Evolutionary conservation across 2,888 invertebrate genomes (phyloP).

Genomic region (Spisula solida): DNA sequence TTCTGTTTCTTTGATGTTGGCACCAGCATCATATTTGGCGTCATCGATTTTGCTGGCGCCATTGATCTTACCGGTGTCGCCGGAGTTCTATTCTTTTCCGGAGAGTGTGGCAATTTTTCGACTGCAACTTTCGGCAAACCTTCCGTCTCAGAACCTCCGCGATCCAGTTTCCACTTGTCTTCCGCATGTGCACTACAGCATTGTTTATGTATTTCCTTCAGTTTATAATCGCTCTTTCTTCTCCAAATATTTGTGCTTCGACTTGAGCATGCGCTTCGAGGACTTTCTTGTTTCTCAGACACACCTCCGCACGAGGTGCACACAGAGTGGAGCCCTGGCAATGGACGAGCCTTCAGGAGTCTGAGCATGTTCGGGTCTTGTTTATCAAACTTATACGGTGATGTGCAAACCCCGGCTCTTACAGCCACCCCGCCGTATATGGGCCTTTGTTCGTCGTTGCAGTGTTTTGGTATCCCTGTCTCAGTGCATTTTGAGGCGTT

Average conservation of each 20-base stretch:
- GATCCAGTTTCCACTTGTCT: constrained; percentile 51
- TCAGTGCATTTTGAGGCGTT: neutral
- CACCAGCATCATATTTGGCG: neutral
- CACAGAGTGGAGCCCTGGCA: constrained; percentile 41
- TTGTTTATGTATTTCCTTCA: constrained; percentile 28
- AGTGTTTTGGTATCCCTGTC: neutral
- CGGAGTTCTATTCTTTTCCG: neutral
- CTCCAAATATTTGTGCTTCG: neutral
- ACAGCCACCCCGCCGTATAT: constrained; percentile 41
- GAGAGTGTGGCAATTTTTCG: neutral
- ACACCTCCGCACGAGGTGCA: constrained; percentile 61
- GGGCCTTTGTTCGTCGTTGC: neutral
- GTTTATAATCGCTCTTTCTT: neutral
- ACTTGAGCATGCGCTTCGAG: constrained; percentile 2
- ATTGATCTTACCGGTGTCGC: neutral
- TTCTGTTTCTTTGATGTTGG: constrained; percentile 4
- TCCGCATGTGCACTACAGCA: constrained; percentile 34
- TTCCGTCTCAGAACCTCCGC: neutral
- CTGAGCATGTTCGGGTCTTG: constrained; percentile 47
- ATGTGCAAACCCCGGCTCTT: constrained; percentile 46
- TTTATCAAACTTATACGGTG: constrained; percentile 58
- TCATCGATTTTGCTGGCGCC: neutral
- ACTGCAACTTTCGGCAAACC: neutral
- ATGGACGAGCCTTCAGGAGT: constrained; percentile 36
- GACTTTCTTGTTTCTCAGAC: constrained; percentile 35